Evolutionary conservation across 2,113 vertebrate genomes (phyloP).

Genomic region (Asarcornis scutulata): DNA sequence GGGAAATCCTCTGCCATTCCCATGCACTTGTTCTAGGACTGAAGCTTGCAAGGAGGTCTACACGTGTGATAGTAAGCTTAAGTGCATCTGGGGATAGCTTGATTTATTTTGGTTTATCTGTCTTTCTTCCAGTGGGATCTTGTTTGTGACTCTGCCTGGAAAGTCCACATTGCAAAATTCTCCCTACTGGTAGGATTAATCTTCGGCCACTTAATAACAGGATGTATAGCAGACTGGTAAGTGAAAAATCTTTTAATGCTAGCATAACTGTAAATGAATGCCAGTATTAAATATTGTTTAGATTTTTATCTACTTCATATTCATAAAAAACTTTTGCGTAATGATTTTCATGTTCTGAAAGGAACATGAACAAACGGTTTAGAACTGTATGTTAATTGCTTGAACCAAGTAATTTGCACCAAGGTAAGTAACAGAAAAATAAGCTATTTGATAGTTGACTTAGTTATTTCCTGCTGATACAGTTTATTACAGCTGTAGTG

Average conservation of each 20-base stretch:
- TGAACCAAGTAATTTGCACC: not conserved
- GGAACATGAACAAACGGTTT: not conserved
- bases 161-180: slow-evolving; percentile 97
- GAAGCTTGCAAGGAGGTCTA: not conserved
- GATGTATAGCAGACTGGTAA: slow-evolving; percentile 98
- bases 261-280: not conserved
- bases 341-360: not conserved
- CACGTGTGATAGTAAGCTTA: not conserved
- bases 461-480: not conserved
- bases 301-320: not conserved
- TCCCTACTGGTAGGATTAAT: slow-evolving; percentile 96
- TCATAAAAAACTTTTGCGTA: not conserved
- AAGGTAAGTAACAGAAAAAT: not conserved
- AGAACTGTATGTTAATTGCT: not conserved
- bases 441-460: not conserved
- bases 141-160: slow-evolving; percentile 96
- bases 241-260: slow-evolving; percentile 46
- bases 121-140: slow-evolving; percentile 90
- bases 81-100: not conserved
- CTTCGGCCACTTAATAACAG: slow-evolving; percentile 96
- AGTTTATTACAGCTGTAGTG: not conserved
- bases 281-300: not conserved
- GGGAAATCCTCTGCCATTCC: not conserved
- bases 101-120: slow-evolving; percentile 12
- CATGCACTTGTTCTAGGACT: not conserved